Conservation (phyloP, 2,888 invertebrate genomes). For the Galerucella pusilla region DNA sequence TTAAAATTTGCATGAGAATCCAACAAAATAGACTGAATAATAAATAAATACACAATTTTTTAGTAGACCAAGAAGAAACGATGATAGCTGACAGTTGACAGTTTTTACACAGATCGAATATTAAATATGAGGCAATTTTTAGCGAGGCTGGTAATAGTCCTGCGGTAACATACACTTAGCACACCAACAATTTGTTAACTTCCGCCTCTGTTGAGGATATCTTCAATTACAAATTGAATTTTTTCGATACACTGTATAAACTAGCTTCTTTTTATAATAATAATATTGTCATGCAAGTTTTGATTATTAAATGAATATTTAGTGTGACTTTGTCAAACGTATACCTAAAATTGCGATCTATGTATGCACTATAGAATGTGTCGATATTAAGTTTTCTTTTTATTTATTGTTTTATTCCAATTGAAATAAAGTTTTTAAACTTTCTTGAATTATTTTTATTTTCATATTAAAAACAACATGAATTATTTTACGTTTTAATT, state of each 20-base stretch:
- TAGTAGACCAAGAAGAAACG: not conserved
- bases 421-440: constrained; percentile 7
- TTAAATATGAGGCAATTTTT: too few relatives aligned
- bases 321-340: constrained; percentile 26
- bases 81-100: too few relatives aligned
- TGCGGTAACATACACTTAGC: too few relatives aligned
- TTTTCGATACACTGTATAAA: not conserved
- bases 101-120: too few relatives aligned
- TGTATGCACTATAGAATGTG: constrained; percentile 36
- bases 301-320: not conserved
- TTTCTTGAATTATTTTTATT: not conserved
- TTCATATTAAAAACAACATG: not conserved
- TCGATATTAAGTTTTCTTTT: constrained; percentile 34
- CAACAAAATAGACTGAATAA: not conserved
- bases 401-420: constrained; percentile 30
- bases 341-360: constrained; percentile 36
- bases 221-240: not conserved
- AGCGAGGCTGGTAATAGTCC: too few relatives aligned
- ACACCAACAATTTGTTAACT: too few relatives aligned
- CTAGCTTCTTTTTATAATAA: not conserved
- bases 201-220: too few relatives aligned
- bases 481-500: constrained; percentile 13
- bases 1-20: constrained; percentile 12
- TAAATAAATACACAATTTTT: not conserved
- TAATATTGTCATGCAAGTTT: constrained; percentile 3